Percentiles rank a stretch among this genome's conserved stretches.
Conservation (phyloP, 2,113 vertebrate species). For the Glaucidium brasilianum region DNA sequence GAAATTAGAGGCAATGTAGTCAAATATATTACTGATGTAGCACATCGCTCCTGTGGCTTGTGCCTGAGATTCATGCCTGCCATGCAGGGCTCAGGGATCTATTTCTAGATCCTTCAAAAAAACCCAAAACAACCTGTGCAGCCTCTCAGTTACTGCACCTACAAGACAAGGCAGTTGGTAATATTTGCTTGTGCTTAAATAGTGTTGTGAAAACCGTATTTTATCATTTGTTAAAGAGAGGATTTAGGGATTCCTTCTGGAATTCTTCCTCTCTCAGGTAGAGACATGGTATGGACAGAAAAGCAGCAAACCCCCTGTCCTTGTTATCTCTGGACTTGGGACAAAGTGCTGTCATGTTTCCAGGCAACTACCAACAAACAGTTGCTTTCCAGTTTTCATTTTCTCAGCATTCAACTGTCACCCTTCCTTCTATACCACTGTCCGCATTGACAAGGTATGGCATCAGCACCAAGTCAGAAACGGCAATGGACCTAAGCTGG, state of each 20-base stretch:
- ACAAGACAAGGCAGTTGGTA: neutral
- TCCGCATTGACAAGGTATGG: neutral
- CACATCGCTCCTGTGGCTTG: neutral
- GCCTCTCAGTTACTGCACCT: neutral
- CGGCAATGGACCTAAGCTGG: neutral
- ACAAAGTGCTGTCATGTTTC: neutral
- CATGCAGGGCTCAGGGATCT: neutral
- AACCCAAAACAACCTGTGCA: neutral
- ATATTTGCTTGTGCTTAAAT: neutral
- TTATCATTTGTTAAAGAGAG: neutral
- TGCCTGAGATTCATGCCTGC: neutral
- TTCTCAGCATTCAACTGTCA: neutral
- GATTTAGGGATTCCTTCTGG: neutral
- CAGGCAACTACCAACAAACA: neutral
- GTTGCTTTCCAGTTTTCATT: neutral
- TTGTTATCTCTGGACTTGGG: neutral
- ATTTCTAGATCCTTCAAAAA: neutral
- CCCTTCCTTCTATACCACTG: neutral
- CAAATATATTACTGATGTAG: neutral
- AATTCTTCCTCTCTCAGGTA: neutral
- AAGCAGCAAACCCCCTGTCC: neutral
- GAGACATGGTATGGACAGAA: neutral
- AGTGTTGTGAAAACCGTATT: fast-evolving
- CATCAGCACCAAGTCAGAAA: neutral
- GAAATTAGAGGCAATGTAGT: neutral